Percentiles rank a stretch among this genome's conserved stretches.
phyloP scores from a whole-genome alignment of 2,888 invertebrate genomes.

The Anorthoa munda region DNA sequence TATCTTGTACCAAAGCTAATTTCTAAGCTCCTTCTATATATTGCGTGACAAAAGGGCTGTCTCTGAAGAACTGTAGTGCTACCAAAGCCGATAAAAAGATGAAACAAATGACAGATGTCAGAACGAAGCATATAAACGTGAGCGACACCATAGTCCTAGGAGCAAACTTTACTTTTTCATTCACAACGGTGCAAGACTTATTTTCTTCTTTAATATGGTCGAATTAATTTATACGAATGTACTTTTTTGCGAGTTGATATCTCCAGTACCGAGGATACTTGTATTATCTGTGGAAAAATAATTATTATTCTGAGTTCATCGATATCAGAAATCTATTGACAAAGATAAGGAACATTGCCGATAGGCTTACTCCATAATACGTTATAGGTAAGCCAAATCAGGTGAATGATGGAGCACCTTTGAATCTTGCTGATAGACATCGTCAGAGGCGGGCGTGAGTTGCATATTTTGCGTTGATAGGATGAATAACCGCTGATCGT shows the following conservation, averaged over 20 bases:
- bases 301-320: background rate
- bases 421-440: background rate
- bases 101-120: constrained; percentile 34
- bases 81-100: constrained; percentile 36
- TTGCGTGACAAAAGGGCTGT: background rate
- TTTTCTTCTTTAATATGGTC: background rate
- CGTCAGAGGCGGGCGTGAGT: background rate
- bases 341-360: constrained; percentile 3
- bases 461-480: background rate
- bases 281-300: constrained; percentile 51
- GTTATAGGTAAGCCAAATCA: background rate
- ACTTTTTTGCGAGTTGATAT: constrained; percentile 12
- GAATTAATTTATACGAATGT: background rate
- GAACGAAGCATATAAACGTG: constrained; percentile 40
- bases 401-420: constrained; percentile 2
- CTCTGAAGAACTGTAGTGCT: constrained; percentile 20
- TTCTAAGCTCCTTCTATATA: constrained; percentile 3
- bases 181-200: background rate
- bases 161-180: background rate
- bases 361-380: background rate
- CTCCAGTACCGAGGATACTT: constrained; percentile 14
- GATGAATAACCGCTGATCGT: too few species aligned
- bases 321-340: constrained; percentile 15
- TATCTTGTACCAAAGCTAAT: background rate
- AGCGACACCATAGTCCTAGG: constrained; percentile 39